These are phyloP conservation scores for Upupa epops DNA, from an alignment of 2,113 vertebrate genomes.

Conservation along the genomic window DNA sequence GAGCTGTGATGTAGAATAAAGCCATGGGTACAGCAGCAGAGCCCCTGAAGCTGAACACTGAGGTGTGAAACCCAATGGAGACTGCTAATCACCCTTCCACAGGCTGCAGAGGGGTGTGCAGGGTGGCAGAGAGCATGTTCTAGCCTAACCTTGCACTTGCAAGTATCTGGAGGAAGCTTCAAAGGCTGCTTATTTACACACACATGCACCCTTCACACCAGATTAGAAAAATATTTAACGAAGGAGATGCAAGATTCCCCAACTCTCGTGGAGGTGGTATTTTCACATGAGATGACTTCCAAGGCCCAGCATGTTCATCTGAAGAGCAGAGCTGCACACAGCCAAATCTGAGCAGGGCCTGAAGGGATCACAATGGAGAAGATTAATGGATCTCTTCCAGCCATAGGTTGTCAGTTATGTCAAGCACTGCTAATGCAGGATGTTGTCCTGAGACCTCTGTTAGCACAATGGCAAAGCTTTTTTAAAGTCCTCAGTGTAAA, in stretches of 20 bases:
- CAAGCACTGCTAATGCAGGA: not conserved
- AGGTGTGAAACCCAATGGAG: not conserved
- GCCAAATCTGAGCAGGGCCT: not conserved
- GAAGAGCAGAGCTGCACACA: not conserved
- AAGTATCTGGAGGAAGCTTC: not conserved
- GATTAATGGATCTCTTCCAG: conserved; percentile 17
- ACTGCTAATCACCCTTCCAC: not conserved
- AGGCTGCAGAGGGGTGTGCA: not conserved
- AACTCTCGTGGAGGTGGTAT: not conserved
- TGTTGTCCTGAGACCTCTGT: not conserved
- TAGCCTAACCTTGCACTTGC: not conserved
- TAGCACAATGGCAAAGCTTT: conserved; percentile 38
- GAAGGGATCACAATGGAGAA: not conserved
- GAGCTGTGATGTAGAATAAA: not conserved
- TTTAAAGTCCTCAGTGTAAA: conserved; percentile 47
- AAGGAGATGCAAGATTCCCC: not conserved
- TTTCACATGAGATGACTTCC: not conserved
- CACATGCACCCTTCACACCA: not conserved
- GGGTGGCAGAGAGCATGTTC: not conserved
- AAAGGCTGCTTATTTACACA: not conserved
- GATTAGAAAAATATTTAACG: rapidly evolving
- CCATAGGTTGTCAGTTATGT: not conserved
- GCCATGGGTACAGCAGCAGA: not conserved
- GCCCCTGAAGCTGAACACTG: not conserved
- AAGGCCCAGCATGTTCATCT: not conserved